Percentiles rank a stretch among this genome's conserved stretches.
phyloP scores from a whole-genome alignment of 2,113 vertebrate species.

The Zapornia atra region DNA sequence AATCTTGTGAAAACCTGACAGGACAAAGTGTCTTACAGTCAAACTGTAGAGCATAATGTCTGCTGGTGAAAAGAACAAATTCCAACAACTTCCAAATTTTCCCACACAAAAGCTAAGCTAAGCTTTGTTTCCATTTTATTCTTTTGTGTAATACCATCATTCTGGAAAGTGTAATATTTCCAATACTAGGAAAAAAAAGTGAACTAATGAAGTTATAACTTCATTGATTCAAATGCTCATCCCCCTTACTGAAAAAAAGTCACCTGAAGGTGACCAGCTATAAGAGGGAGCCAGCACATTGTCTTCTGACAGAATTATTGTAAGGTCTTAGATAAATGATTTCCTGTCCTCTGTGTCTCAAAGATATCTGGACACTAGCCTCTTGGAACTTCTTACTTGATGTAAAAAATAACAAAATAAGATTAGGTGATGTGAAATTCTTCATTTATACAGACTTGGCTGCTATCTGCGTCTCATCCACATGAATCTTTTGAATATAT shows the following conservation, averaged over 20 bases:
- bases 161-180: background rate
- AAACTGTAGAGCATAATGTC: background rate
- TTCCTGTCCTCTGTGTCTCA: too few species aligned
- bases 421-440: background rate
- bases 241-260: background rate
- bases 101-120: background rate
- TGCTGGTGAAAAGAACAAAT: background rate
- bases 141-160: background rate
- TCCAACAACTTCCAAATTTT: background rate
- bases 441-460: background rate
- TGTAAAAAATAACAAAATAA: background rate
- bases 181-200: background rate
- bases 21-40: background rate
- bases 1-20: background rate
- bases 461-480: background rate
- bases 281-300: background rate
- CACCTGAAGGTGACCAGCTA: background rate
- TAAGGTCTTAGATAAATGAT: too few species aligned
- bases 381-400: background rate
- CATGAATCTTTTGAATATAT: background rate
- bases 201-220: background rate
- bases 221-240: background rate
- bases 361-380: background rate
- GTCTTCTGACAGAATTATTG: too few species aligned
- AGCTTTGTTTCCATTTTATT: background rate